These are phyloP conservation scores for Cryptophagus acutangulus DNA, from an alignment of 2,888 invertebrate species.

Conservation along the genomic window DNA sequence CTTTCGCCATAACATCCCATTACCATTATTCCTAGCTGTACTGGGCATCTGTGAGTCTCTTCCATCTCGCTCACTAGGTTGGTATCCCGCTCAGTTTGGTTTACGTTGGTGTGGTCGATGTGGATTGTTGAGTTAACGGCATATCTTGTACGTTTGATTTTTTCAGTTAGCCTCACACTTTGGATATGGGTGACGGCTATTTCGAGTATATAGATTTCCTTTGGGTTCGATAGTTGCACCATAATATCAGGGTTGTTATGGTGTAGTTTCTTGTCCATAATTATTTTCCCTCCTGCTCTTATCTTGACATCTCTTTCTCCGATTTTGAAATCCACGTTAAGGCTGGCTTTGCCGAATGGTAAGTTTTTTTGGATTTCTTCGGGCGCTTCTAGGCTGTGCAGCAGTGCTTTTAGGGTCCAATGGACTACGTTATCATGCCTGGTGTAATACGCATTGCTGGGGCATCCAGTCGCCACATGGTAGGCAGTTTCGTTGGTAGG, in stretches of 20 bases:
- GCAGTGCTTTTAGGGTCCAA: not conserved
- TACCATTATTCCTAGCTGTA: not conserved
- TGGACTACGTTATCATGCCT: constrained; percentile 8
- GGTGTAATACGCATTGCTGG: not conserved
- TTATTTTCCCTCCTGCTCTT: no score
- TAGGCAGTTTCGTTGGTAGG: constrained; percentile 11
- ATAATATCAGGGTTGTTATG: constrained; percentile 17
- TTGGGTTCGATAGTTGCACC: not conserved
- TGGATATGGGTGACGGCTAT: constrained; percentile 13
- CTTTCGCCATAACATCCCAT: not conserved
- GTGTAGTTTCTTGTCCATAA: constrained; percentile 8
- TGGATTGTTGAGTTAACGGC: not conserved
- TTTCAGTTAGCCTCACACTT: constrained; percentile 1
- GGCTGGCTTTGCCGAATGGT: not conserved
- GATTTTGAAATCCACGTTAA: not conserved
- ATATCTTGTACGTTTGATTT: constrained; percentile 1
- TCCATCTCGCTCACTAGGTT: not conserved
- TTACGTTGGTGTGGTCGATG: not conserved
- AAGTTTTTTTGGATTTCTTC: constrained; percentile 4
- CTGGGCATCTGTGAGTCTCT: not conserved
- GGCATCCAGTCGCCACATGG: constrained; percentile 7
- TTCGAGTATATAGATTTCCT: constrained; percentile 9
- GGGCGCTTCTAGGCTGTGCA: not conserved
- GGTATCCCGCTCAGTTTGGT: not conserved
- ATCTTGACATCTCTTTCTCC: not conserved